Evolutionary conservation across 2,888 invertebrate genomes (phyloP).

Genomic region (Cephus spinipes): DNA sequence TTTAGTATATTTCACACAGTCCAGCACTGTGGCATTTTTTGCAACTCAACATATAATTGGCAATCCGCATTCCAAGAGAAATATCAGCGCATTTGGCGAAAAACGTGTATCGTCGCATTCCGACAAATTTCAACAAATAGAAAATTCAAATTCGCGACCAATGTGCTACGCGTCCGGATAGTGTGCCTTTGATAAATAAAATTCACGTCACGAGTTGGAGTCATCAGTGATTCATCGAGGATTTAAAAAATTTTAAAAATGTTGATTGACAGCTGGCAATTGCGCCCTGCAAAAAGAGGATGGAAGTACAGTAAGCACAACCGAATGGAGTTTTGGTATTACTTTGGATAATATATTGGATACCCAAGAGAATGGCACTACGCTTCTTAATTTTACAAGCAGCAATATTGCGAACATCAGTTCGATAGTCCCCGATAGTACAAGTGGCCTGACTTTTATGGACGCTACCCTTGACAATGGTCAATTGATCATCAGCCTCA

Average conservation of each 20-base stretch:
- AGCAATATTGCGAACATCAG: background rate
- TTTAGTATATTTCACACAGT: no score
- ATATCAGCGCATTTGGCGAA: background rate
- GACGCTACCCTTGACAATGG: constrained; percentile 1
- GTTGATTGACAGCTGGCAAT: background rate
- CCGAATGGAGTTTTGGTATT: background rate
- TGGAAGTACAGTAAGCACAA: background rate
- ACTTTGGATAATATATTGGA: background rate
- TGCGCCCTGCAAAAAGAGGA: background rate
- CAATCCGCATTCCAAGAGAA: background rate
- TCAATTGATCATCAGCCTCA: constrained; percentile 23
- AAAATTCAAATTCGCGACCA: background rate
- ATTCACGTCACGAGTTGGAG: background rate
- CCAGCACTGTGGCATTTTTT: no score
- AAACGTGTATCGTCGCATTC: background rate
- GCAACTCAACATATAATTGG: background rate
- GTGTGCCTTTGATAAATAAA: background rate
- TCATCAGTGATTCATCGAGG: background rate
- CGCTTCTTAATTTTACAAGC: background rate
- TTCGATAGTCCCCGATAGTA: background rate
- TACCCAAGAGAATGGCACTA: background rate
- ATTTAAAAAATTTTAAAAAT: background rate
- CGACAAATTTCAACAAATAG: background rate
- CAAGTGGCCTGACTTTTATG: background rate
- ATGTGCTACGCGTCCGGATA: background rate